These are phyloP conservation scores for Etheostoma spectabile DNA, from an alignment of 2,113 vertebrate species.

Conservation along the genomic window DNA sequence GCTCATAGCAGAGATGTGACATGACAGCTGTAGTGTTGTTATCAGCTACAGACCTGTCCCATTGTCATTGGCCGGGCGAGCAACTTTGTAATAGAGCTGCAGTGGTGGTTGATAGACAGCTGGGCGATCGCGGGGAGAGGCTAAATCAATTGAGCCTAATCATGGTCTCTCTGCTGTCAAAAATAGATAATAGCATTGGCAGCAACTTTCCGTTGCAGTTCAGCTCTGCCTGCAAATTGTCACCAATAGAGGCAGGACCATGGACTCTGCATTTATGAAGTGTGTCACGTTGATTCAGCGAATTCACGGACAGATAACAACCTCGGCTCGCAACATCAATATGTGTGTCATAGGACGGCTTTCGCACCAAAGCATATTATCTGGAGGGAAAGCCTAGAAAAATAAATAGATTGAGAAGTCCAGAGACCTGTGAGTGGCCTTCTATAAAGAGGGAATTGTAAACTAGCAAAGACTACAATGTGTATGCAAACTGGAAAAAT, in stretches of 20 bases:
- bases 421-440: background rate
- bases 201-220: slow-evolving; percentile 13
- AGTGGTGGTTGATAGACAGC: background rate
- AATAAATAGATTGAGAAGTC: background rate
- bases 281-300: slow-evolving; percentile 10
- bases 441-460: background rate
- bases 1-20: background rate
- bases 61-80: background rate
- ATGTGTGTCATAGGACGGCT: background rate
- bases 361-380: background rate
- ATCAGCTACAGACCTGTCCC: background rate
- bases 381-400: background rate
- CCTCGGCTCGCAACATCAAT: background rate
- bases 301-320: slow-evolving; percentile 4
- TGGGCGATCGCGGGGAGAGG: background rate
- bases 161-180: slow-evolving; percentile 4
- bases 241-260: background rate
- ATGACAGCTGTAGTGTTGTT: background rate
- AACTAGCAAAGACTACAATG: background rate
- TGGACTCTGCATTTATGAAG: slow-evolving; percentile 11
- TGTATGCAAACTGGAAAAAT: background rate
- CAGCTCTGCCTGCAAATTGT: slow-evolving; percentile 31
- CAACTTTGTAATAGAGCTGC: slow-evolving; percentile 19
- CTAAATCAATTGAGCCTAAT: slow-evolving; percentile 34
- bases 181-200: background rate